These are phyloP conservation scores for Gobius niger DNA, from an alignment of 2,113 vertebrate species.

Conservation along the genomic window DNA sequence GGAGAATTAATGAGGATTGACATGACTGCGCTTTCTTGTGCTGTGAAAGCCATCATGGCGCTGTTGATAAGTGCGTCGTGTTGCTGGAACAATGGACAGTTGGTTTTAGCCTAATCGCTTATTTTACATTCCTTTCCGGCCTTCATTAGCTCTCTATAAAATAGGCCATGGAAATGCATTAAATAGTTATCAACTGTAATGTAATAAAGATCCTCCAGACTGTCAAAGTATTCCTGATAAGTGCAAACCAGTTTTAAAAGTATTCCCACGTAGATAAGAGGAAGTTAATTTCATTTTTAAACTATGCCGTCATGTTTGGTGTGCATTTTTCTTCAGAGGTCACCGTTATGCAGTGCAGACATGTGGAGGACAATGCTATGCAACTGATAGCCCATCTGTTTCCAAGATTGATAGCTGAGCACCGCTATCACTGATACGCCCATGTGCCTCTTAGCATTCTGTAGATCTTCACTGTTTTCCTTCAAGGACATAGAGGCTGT, in stretches of 20 bases:
- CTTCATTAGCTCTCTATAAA: constrained; percentile 40
- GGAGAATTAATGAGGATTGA: constrained; percentile 74
- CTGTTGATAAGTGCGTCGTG: constrained; percentile 59
- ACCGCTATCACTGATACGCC: constrained; percentile 57
- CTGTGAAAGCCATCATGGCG: constrained; percentile 64
- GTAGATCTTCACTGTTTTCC: constrained; percentile 60
- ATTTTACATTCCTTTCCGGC: constrained; percentile 52
- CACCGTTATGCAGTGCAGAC: constrained; percentile 50
- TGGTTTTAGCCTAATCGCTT: constrained; percentile 51
- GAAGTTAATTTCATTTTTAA: constrained; percentile 26
- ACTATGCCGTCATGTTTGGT: constrained; percentile 34
- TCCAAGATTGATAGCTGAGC: constrained; percentile 64
- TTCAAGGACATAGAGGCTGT: constrained; percentile 56
- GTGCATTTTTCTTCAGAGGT: constrained; percentile 58
- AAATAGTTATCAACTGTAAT: constrained; percentile 40
- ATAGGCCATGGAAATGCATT: constrained; percentile 30
- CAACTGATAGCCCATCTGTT: constrained; percentile 65
- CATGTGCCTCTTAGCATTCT: constrained; percentile 59
- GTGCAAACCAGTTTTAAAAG: background rate
- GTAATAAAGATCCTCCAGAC: constrained; percentile 37
- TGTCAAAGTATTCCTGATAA: constrained; percentile 25
- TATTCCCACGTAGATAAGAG: background rate
- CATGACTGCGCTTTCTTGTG: constrained; percentile 68
- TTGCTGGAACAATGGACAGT: constrained; percentile 56
- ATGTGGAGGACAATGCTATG: constrained; percentile 58